A percentile compares a stretch with the other conserved stretches of the same genome.
Conservation (phyloP, 2,888 invertebrate genomes). For the Cyclophora punctaria region DNA sequence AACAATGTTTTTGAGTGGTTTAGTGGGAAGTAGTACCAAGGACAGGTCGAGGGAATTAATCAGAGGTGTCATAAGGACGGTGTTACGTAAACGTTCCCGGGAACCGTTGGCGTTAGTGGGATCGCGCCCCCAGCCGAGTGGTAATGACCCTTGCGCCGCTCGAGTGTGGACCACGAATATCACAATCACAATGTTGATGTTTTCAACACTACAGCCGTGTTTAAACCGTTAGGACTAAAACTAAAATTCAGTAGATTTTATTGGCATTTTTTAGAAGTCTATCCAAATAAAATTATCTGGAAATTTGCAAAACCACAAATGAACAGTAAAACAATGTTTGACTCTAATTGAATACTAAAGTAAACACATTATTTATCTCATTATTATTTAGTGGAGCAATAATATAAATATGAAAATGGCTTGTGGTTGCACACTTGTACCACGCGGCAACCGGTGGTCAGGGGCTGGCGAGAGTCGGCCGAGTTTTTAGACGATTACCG, state of each 20-base stretch:
- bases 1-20: conserved; percentile 1
- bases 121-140: conserved; percentile 40
- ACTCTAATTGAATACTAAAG: no score
- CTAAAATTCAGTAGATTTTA: no score
- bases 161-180: conserved; percentile 29
- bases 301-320: no score
- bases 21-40: conserved; percentile 24
- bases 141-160: conserved; percentile 44
- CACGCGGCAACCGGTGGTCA: conserved; percentile 28
- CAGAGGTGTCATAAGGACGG: conserved; percentile 34
- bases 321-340: no score
- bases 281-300: no score
- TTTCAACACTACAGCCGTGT: background rate
- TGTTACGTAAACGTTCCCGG: conserved; percentile 27
- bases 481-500: conserved; percentile 44
- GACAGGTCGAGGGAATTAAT: conserved; percentile 31
- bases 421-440: conserved; percentile 11
- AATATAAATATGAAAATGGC: no score
- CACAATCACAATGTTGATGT: conserved; percentile 1
- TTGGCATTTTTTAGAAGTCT: no score
- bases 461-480: conserved; percentile 34
- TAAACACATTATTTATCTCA: no score
- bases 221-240: no score
- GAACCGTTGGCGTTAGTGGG: conserved; percentile 25
- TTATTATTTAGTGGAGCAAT: no score